Evolutionary conservation across 2,888 invertebrate genomes (phyloP), one percentile per base, ranked within the genome.

Genomic region (Leptinotarsa juncta): DNA sequence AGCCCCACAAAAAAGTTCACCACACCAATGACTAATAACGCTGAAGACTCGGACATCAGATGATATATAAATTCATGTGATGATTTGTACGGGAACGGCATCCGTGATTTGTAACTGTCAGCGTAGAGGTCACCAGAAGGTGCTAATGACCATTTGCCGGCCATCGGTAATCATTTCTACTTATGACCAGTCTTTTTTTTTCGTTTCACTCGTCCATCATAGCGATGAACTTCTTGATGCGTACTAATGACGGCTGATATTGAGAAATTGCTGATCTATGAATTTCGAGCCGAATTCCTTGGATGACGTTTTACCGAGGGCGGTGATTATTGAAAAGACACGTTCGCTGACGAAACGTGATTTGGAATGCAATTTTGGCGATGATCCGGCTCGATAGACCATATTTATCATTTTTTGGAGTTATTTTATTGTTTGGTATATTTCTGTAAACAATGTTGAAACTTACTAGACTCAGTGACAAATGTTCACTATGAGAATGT

Each of bases 131-230:
- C 67, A 67, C 55, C 18, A 55, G 23, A 55, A 68, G 68, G 68
- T 68, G 68, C 68, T 68, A 68, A 68, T 68, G 68, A 68, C 57
- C 68, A 68, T 68, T 68, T 42, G 68, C 55, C 55, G 55, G 68
- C 55, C 68, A 68, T 68, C 68, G 57, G 68, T 55, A 68, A 26
- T 53, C 68, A 50, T 68, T 68, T 68, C 68, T 68, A 62, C 55
- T 68, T 23, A 68, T 42, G 26, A 68, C 62, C 12, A 32, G 62
- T 62, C 62, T 62, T 68, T 68, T 68, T 67, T 67, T 68, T 55
- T 18, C 16, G 20, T 42, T 68, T 42, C 15, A 55, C 48, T 55
- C 14, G 42, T 32, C n/a, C n/a, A n/a, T 32, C 62, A n/a, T 62
- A 62, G n/a, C 62, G 62, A 62, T 62, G n/a, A n/a, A 62, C 68